Evolutionary conservation across 92 coral and sea anemone genomes (phyloP).

Genomic region (Nematostella vectensis): DNA sequence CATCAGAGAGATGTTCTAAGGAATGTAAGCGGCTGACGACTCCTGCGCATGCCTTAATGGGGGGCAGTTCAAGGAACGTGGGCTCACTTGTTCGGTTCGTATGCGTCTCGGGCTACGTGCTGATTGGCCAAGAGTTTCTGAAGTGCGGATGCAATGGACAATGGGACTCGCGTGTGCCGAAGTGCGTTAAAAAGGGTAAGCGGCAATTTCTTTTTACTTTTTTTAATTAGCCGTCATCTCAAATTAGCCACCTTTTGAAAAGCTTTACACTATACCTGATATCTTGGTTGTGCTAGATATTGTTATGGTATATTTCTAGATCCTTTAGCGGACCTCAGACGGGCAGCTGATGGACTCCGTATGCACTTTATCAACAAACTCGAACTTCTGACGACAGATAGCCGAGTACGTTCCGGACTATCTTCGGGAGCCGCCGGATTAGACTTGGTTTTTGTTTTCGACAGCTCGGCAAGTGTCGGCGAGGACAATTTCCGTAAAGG

Average conservation of each 20-base stretch:
- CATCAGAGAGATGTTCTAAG: not conserved
- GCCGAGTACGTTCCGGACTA: slow-evolving; percentile 91
- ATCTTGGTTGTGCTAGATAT: not conserved
- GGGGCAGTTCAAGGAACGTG: slow-evolving; percentile 47
- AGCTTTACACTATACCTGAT: not conserved
- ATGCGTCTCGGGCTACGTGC: slow-evolving; percentile 69
- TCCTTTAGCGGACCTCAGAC: slow-evolving; percentile 57
- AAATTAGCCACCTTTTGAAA: no score
- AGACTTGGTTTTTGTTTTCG: slow-evolving; percentile 86
- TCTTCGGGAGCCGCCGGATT: slow-evolving; percentile 96
- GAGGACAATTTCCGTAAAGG: slow-evolving; percentile 73
- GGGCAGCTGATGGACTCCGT: slow-evolving; percentile 67
- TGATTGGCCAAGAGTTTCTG: slow-evolving; percentile 44
- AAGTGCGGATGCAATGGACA: slow-evolving; percentile 36
- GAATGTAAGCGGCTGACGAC: slow-evolving; percentile 49
- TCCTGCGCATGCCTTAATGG: slow-evolving; percentile 51
- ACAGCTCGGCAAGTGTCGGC: slow-evolving; percentile 98
- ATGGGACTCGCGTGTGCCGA: slow-evolving; percentile 62
- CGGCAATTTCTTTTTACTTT: not conserved
- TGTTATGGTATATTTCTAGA: no score
- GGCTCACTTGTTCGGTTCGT: slow-evolving; percentile 59
- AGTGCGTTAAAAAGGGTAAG: slow-evolving; percentile 57
- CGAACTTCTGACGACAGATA: slow-evolving; percentile 75
- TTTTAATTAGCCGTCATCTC: no score
- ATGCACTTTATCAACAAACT: slow-evolving; percentile 75